Evolutionary conservation across 2,113 vertebrate genomes (phyloP).

Genomic region (Aspidoscelis tigris): DNA sequence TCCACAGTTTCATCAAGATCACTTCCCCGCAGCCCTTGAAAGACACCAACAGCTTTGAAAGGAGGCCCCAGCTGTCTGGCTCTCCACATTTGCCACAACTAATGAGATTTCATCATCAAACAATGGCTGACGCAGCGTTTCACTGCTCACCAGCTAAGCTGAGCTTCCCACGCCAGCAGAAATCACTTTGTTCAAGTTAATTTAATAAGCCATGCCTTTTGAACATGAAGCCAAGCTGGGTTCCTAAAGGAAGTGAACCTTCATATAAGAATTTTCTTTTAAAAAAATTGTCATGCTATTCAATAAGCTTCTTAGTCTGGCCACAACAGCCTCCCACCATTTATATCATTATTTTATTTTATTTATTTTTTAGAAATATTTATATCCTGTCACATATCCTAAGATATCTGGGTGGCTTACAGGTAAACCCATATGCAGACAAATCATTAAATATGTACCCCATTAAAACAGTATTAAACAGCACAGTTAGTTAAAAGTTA

Average conservation of each 20-base stretch:
- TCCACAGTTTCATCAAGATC: constrained; percentile 9
- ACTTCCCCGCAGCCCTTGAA: neutral
- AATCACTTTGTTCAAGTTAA: neutral
- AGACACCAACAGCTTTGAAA: neutral
- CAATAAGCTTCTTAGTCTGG: neutral
- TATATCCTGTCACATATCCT: too few species aligned
- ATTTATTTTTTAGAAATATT: too few species aligned
- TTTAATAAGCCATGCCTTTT: neutral
- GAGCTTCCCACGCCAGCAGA: neutral
- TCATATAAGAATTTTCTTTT: too few species aligned
- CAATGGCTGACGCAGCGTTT: constrained; percentile 3
- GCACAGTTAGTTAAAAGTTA: too few species aligned
- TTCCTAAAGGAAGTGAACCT: neutral
- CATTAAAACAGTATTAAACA: too few species aligned
- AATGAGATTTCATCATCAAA: constrained; percentile 15
- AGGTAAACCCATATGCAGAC: too few species aligned
- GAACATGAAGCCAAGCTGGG: neutral
- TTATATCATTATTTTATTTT: neutral
- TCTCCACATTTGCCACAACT: constrained; percentile 21
- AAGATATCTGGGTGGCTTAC: too few species aligned
- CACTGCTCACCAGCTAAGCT: neutral
- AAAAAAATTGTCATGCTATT: neutral
- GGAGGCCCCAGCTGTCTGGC: neutral
- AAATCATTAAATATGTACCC: too few species aligned
- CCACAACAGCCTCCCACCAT: neutral